A percentile compares a stretch with the other conserved stretches of the same genome.
These are phyloP conservation scores for Drosophila auraria DNA, from an alignment of 1,140 invertebrate species.

Conservation along the genomic window DNA sequence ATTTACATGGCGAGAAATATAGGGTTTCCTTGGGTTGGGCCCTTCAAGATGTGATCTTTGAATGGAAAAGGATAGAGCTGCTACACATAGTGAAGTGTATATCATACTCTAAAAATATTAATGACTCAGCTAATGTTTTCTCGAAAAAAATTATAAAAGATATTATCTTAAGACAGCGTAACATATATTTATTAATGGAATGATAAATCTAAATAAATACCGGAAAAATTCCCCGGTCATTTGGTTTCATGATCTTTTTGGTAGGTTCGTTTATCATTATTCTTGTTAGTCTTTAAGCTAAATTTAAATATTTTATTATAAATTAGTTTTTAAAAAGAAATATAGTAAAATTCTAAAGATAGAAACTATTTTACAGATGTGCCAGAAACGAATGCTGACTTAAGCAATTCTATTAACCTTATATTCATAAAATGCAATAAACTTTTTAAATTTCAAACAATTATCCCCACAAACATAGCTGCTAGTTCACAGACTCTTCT, in stretches of 20 bases:
- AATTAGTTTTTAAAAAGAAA: too few species aligned
- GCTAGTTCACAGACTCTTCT: neutral
- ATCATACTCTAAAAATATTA: too few species aligned
- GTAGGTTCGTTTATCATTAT: neutral
- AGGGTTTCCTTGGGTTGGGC: neutral
- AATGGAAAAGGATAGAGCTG: neutral
- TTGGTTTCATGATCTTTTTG: neutral
- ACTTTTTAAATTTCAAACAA: too few species aligned
- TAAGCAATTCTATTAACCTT: neutral
- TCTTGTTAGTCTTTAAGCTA: neutral
- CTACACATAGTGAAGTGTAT: neutral
- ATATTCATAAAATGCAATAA: too few species aligned
- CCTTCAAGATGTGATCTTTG: neutral
- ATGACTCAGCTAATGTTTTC: neutral
- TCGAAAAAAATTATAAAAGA: neutral
- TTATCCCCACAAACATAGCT: neutral
- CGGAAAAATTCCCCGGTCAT: neutral
- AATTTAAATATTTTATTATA: too few species aligned
- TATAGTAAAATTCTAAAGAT: too few species aligned
- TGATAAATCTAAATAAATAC: neutral
- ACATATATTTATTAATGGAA: neutral
- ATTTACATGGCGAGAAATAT: slow-evolving; percentile 26
- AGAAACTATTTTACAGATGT: too few species aligned
- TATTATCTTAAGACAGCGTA: neutral
- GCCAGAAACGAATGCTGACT: too few species aligned